phyloP scores from a whole-genome alignment of 2,113 vertebrate genomes.

The Cebidichthys violaceus region DNA sequence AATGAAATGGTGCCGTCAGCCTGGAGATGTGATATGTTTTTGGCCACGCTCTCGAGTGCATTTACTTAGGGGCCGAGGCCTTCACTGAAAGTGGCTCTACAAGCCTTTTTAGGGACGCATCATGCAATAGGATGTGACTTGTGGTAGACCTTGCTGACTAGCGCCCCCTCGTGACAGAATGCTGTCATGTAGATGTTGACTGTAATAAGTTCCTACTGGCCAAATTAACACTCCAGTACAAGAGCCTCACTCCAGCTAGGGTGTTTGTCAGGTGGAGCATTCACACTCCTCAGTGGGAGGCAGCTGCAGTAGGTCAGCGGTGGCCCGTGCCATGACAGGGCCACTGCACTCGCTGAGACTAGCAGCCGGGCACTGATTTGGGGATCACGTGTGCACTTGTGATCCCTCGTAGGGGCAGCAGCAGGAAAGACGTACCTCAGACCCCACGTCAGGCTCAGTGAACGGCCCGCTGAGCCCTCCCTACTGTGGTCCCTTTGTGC shows the following conservation, averaged over 20 bases:
- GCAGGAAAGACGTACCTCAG: slow-evolving; percentile 88
- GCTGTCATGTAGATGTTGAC: slow-evolving; percentile 23
- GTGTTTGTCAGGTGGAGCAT: slow-evolving; percentile 49
- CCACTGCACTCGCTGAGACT: slow-evolving; percentile 38
- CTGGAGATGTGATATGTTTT: slow-evolving; percentile 7
- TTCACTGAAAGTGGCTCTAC: slow-evolving; percentile 1
- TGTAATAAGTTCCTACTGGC: not conserved
- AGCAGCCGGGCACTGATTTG: slow-evolving; percentile 64
- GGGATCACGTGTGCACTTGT: slow-evolving; percentile 79
- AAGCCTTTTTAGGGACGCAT: not conserved
- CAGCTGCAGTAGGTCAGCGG: slow-evolving; percentile 49
- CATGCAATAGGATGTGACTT: not conserved
- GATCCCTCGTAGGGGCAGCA: slow-evolving; percentile 83
- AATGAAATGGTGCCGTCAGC: slow-evolving; percentile 13
- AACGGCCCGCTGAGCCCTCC: slow-evolving; percentile 87
- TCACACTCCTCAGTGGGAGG: slow-evolving; percentile 51
- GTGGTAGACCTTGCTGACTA: slow-evolving; percentile 24
- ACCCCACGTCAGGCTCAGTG: slow-evolving; percentile 83
- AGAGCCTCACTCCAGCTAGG: slow-evolving; percentile 59
- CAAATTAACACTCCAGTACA: slow-evolving; percentile 23
- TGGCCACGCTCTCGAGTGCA: not conserved
- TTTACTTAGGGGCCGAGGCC: not conserved
- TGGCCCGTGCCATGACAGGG: slow-evolving; percentile 34
- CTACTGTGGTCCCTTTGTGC: slow-evolving; percentile 91
- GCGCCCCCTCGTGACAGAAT: slow-evolving; percentile 70